phyloP scores from a whole-genome alignment of 2,113 vertebrate genomes.

The Odocoileus virginianus region DNA sequence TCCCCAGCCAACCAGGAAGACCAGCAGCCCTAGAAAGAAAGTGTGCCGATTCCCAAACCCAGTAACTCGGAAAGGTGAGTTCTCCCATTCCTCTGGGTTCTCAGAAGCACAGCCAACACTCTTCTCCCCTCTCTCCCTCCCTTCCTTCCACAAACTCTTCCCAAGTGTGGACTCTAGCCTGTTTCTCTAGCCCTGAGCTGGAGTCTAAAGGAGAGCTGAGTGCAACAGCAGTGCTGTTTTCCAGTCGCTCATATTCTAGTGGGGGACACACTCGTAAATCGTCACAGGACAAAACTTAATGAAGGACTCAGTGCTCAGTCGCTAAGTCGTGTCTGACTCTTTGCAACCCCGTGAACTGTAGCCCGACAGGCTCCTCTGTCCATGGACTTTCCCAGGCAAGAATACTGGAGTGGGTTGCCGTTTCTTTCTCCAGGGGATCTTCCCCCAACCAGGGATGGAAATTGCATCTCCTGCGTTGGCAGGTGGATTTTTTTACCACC shows the following conservation, averaged over 20 bases:
- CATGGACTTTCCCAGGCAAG: neutral
- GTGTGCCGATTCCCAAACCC: accelerated
- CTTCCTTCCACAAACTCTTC: neutral
- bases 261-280: neutral
- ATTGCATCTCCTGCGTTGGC: neutral
- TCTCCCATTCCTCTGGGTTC: neutral
- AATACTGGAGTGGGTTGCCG: neutral
- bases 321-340: neutral
- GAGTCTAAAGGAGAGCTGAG: neutral
- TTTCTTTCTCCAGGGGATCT: neutral
- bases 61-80: neutral
- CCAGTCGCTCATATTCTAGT: neutral
- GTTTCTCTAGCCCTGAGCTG: neutral
- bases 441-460: neutral
- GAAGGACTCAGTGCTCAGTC: neutral
- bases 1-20: conserved; percentile 34
- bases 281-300: neutral
- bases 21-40: neutral
- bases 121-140: neutral
- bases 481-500: neutral
- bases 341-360: neutral
- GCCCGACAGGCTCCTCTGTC: neutral
- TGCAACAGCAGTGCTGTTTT: neutral
- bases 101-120: accelerated
- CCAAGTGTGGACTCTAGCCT: neutral